A percentile compares a stretch with the other conserved stretches of the same genome.
Conservation (phyloP, 1,140 invertebrate species). For the Solen grandis region DNA sequence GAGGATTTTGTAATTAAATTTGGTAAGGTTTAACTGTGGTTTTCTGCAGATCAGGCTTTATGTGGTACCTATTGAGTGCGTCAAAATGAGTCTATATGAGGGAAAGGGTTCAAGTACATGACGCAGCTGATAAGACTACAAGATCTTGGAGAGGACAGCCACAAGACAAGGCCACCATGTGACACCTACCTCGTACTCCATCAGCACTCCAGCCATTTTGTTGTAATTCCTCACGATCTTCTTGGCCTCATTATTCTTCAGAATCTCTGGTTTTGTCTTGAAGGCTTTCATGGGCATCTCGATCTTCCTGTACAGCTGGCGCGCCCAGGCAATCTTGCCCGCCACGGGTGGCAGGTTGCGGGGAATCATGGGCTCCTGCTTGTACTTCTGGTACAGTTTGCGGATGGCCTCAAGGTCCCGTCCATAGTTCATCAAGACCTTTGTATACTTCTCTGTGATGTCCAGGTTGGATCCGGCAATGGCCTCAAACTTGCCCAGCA, state of each 20-base stretch:
- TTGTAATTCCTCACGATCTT: conserved; percentile 85
- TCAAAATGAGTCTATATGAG: too few species aligned
- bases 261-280: conserved; percentile 78
- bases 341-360: conserved; percentile 81
- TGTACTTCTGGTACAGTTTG: conserved; percentile 82
- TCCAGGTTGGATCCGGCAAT: conserved; percentile 78
- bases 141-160: too few species aligned
- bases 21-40: too few species aligned
- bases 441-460: conserved; percentile 89
- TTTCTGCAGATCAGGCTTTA: too few species aligned
- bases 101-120: too few species aligned
- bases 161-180: too few species aligned
- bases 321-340: conserved; percentile 81
- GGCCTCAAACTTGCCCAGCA: conserved; percentile 80
- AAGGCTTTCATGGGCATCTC: conserved; percentile 83
- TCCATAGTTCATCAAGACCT: conserved; percentile 91
- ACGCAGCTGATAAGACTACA: too few species aligned
- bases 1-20: too few species aligned
- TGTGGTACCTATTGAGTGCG: too few species aligned
- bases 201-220: conserved; percentile 81
- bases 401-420: conserved; percentile 93
- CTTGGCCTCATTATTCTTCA: conserved; percentile 83
- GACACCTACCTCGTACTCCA: conserved; percentile 80
- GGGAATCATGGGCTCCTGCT: conserved; percentile 79
- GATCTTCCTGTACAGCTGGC: conserved; percentile 82